Evolutionary conservation across 2,113 vertebrate species (phyloP), one percentile per base, ranked within the genome.

Genomic region (Eupsittula cactorum): DNA sequence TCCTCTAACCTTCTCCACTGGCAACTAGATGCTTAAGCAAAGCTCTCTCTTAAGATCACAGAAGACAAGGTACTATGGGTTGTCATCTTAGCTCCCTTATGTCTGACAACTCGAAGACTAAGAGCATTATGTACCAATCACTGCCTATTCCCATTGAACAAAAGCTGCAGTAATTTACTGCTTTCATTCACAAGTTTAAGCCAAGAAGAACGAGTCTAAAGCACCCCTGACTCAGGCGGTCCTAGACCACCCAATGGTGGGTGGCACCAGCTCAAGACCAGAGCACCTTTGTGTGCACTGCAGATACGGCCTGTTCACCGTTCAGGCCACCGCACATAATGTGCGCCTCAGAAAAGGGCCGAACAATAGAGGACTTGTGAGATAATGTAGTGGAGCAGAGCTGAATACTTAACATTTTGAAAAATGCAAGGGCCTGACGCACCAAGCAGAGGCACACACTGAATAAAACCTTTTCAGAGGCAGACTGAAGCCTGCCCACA

Each of bases 381-480:
- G 86, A 93, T 86, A 84, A 93, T 76, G 77, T 19, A 95, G 83
- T 90, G 74, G 62, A 90, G 80, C 62, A 70, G 77, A 95, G 77
- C 74, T 68, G 73, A 94, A 85, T 55, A 92, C 69, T 95, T 93
- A 86, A 84, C 93, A 93, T 95, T 94, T 90, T 77, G 74, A 79
- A 81, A 87, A 82, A 65, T 29, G 59, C 78, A 69, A 91, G 49
- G 93, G 79, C 31, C 75, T 4, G 8, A 64, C 1, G 0, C 71
- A 67, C 46, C 0, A 0, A 92, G 89, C 91, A 53, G 93, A 93
- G 82, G 81, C 91, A 76, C 11, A 62, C 27, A 62, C 77, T 94
- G 93, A 94, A 96, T 86, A 95, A 80, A 86, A 77, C 64, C 87
- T 78, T 91, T 86, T 94, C 82, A 96, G 93, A 93, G 73, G 52